Conservation (phyloP, 2,113 vertebrate species). For the Nansenia antarctica region DNA sequence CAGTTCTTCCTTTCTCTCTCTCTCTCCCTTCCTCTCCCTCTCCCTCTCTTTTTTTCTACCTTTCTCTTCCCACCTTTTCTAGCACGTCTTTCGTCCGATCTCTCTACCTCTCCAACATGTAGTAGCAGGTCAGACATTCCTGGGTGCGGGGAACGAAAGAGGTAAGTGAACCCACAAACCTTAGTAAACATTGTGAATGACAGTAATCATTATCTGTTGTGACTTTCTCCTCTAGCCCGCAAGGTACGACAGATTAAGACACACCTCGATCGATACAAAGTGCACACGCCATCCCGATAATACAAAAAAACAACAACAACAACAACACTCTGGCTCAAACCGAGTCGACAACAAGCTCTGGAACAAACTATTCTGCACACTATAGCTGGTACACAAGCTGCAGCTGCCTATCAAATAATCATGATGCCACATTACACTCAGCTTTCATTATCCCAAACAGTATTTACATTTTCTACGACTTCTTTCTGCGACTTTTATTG, state of each 20-base stretch:
- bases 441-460: neutral
- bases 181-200: constrained; percentile 9
- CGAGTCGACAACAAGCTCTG: too few species aligned
- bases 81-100: neutral
- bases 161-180: constrained; percentile 24
- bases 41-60: neutral
- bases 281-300: too few species aligned
- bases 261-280: too few species aligned
- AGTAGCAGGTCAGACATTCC: constrained; percentile 60
- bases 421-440: too few species aligned
- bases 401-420: too few species aligned
- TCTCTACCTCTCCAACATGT: constrained; percentile 46
- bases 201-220: constrained; percentile 30
- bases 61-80: neutral
- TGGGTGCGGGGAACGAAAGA: constrained; percentile 6
- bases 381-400: too few species aligned
- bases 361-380: too few species aligned
- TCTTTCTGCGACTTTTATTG: neutral
- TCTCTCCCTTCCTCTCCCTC: neutral
- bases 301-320: too few species aligned
- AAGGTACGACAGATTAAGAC: too few species aligned
- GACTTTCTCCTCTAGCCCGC: too few species aligned
- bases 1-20: neutral
- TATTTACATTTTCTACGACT: neutral
- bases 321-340: too few species aligned